Percentiles rank a stretch among this genome's conserved stretches.
Evolutionary conservation across 2,888 invertebrate species (phyloP).

Genomic region (Platypus cylindrus): DNA sequence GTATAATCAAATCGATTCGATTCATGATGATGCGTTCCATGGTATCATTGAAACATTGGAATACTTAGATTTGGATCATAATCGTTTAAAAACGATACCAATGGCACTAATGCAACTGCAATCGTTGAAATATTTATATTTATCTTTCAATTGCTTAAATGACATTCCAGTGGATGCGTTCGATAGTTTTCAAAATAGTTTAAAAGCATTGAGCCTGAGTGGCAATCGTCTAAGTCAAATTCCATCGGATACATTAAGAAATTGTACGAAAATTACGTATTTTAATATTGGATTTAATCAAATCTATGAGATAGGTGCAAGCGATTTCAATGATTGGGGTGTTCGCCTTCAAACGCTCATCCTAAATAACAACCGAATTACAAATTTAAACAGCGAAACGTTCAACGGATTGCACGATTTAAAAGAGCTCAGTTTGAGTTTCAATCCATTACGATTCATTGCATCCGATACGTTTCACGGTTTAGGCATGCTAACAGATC

Average conservation of each 20-base stretch:
- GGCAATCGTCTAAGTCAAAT: slow-evolving; percentile 67
- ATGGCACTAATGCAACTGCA: slow-evolving; percentile 53
- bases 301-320: slow-evolving; percentile 62
- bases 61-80: slow-evolving; percentile 73
- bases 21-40: slow-evolving; percentile 59
- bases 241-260: slow-evolving; percentile 54
- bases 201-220: slow-evolving; percentile 67
- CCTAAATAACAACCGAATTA: slow-evolving; percentile 72
- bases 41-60: slow-evolving; percentile 63
- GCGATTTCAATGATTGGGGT: slow-evolving; percentile 70
- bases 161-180: slow-evolving; percentile 52
- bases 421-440: slow-evolving; percentile 80
- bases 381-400: slow-evolving; percentile 54
- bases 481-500: slow-evolving; percentile 61
- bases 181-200: slow-evolving; percentile 42
- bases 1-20: slow-evolving; percentile 57
- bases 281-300: slow-evolving; percentile 81
- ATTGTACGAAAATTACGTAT: slow-evolving; percentile 67
- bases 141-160: slow-evolving; percentile 65
- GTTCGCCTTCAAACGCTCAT: slow-evolving; percentile 66
- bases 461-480: slow-evolving; percentile 70
- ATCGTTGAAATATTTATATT: slow-evolving; percentile 65
- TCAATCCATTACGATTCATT: slow-evolving; percentile 76
- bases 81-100: slow-evolving; percentile 58
- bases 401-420: slow-evolving; percentile 63